Conservation (phyloP, 2,113 vertebrate species). For the Zapus hudsonius region DNA sequence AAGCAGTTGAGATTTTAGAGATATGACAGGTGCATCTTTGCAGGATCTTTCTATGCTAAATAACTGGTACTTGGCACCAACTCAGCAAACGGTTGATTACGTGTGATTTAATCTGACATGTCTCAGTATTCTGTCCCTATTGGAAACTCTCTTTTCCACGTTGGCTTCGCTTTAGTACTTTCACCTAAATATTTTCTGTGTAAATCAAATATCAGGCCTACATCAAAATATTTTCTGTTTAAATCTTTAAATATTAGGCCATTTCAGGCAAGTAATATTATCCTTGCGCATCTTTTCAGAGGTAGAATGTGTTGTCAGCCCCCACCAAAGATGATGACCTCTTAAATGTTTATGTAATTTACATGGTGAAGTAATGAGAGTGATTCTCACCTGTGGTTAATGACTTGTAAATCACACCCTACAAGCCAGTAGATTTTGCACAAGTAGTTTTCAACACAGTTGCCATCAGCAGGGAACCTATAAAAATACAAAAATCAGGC, state of each 20-base stretch:
- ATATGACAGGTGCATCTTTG: neutral
- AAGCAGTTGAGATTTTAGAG: slow-evolving; percentile 14
- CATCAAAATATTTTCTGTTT: slow-evolving; percentile 48
- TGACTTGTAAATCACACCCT: neutral
- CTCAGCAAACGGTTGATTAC: neutral
- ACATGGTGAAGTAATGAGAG: neutral
- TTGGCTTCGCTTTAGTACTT: slow-evolving; percentile 48
- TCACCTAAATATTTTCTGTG: slow-evolving; percentile 43
- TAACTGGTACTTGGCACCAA: slow-evolving; percentile 37
- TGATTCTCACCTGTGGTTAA: neutral
- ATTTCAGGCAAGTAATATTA: neutral
- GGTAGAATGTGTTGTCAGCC: slow-evolving; percentile 3
- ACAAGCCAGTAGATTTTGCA: neutral
- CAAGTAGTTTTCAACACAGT: neutral
- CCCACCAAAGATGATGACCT: neutral
- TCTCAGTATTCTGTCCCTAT: neutral
- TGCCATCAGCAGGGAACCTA: slow-evolving; percentile 13
- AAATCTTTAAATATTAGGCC: slow-evolving; percentile 28
- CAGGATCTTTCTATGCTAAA: slow-evolving; percentile 18
- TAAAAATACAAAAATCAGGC: neutral
- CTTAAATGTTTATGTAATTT: neutral
- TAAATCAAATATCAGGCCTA: slow-evolving; percentile 32
- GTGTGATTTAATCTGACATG: neutral
- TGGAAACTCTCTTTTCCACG: slow-evolving; percentile 44
- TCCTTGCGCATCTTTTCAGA: neutral